Conservation (phyloP, 2,113 vertebrate genomes). For the Brienomyrus brachyistius region DNA sequence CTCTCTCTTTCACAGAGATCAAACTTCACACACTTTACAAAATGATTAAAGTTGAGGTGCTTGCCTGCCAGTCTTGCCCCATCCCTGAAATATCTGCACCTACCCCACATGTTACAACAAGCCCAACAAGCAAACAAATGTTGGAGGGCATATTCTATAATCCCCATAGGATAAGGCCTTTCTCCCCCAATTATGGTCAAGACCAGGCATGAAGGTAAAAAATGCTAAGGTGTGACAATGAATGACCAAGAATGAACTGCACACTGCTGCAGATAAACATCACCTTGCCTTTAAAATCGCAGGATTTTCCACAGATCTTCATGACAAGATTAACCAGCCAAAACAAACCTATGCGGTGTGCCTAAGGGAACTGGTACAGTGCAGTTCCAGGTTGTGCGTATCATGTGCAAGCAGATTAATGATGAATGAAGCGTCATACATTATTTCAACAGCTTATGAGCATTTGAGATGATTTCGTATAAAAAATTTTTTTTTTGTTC, state of each 20-base stretch:
- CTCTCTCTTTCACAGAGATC: not conserved
- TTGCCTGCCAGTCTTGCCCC: not conserved
- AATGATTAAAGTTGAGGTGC: not conserved
- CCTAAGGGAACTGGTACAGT: not conserved
- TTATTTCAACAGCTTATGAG: not conserved
- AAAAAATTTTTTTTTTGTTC: not conserved
- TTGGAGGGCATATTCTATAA: not conserved
- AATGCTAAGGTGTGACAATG: not conserved
- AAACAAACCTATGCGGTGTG: not conserved
- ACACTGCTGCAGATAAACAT: not conserved
- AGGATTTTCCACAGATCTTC: not conserved
- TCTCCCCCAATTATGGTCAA: not conserved
- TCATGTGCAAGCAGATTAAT: too few species aligned
- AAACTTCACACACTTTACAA: not conserved
- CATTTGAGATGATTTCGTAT: not conserved
- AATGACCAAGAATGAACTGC: not conserved
- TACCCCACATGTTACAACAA: not conserved
- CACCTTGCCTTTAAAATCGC: not conserved
- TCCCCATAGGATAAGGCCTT: not conserved
- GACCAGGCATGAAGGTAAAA: not conserved
- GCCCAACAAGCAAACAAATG: not conserved
- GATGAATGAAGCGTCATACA: not conserved
- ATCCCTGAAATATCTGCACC: not conserved
- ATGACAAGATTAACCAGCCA: not conserved
- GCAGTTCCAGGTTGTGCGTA: too few species aligned